phyloP scores from a whole-genome alignment of 1,140 invertebrate species.

The Drosophila seguyi region DNA sequence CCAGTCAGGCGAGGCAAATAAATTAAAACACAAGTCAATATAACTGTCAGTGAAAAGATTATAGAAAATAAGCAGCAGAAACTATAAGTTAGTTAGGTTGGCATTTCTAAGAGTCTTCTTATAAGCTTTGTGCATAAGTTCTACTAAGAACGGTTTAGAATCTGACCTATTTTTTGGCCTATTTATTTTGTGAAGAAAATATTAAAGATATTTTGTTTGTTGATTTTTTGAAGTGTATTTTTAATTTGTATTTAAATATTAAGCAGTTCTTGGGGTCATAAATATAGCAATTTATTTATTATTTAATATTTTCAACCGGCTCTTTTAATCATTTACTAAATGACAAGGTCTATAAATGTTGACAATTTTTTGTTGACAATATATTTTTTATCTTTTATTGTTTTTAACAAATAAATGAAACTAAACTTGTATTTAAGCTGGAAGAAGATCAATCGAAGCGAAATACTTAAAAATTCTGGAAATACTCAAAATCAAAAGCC shows the following conservation, averaged over 20 bases:
- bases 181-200: background rate
- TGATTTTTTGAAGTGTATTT: background rate
- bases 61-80: background rate
- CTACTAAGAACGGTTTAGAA: background rate
- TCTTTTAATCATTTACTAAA: too few species aligned
- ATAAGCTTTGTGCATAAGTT: background rate
- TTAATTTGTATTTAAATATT: background rate
- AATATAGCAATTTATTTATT: background rate
- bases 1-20: conserved; percentile 13
- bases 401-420: too few species aligned
- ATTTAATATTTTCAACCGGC: too few species aligned
- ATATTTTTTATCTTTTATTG: too few species aligned
- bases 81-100: background rate
- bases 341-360: too few species aligned
- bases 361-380: too few species aligned
- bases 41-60: conserved; percentile 19
- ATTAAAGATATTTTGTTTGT: background rate
- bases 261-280: background rate
- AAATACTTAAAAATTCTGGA: conserved; percentile 3
- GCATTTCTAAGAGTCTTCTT: background rate
- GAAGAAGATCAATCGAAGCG: too few species aligned
- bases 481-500: conserved; percentile 9
- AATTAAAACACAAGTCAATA: conserved; percentile 14
- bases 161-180: background rate
- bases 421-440: too few species aligned